phyloP scores from a whole-genome alignment of 2,888 invertebrate species.

The Neoitamus cyanurus region DNA sequence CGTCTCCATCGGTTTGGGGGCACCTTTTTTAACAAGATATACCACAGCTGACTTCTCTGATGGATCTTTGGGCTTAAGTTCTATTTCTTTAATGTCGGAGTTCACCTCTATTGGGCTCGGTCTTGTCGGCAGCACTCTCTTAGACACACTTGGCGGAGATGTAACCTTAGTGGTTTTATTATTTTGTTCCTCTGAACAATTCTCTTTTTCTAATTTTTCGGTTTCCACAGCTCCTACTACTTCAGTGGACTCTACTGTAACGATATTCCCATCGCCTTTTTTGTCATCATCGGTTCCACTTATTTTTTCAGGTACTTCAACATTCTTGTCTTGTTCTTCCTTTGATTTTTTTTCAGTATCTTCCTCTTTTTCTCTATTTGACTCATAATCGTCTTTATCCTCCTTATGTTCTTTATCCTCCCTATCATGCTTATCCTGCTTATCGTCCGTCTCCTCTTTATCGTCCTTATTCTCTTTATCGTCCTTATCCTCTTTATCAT shows the following conservation, averaged over 20 bases:
- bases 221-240: background rate
- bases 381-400: background rate
- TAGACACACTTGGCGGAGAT: background rate
- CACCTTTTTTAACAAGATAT: conserved; percentile 12
- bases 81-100: background rate
- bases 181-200: background rate
- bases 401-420: too few species aligned
- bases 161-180: background rate
- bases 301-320: background rate
- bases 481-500: too few species aligned
- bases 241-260: background rate
- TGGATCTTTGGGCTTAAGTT: background rate
- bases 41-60: background rate
- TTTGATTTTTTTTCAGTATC: background rate
- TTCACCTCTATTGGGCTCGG: background rate
- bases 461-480: too few species aligned
- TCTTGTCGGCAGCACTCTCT: background rate
- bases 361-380: background rate
- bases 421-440: too few species aligned
- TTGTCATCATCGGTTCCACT: background rate
- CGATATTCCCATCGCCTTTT: background rate
- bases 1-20: conserved; percentile 10
- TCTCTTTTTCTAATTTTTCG: background rate
- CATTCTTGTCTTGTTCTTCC: background rate
- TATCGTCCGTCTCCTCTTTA: too few species aligned